Base-by-base conservation (phyloP, 1,140 invertebrate species). In the Drosophila serrata region DNA sequence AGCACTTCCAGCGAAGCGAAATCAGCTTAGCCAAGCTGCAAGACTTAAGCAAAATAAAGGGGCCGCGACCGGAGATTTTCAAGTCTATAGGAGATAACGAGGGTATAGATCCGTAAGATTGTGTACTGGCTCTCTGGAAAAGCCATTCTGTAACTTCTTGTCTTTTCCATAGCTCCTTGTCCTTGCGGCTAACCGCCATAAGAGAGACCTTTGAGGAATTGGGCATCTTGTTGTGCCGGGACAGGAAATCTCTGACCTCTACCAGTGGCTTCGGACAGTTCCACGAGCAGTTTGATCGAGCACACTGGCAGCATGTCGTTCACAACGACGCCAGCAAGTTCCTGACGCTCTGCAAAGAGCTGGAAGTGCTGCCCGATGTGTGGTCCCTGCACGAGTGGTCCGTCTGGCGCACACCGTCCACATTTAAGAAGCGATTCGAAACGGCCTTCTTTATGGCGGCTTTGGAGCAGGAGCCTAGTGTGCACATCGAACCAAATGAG, bases 131-230 rank as follows among this genome's bases (percentile, higher is more conserved):
- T 42, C 27, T 27, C 15, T 62, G 40, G 1, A 22, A 9, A 22
- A 6, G 19, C 7, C 29, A 17, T 42, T 13, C 37, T 8, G 6
- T 19, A 13, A 65, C 3, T 17, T 22, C 3, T 48, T 22, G 27
- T 29, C 12, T 39, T 59, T 64, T 64, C 64, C 27, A 39, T 94
- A 93, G 96, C 96, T 91, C 93, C 0, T 13, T 98, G 42, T 95
- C 96, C 4, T 93, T 98, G 57, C 94, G 97, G 72, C 96, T 99
- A 64, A 95, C 96, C 69, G 97, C 97, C 13, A 96, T 98, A 67
- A 94, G 98, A 75, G 98, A 99, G 93, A 97, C 97, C 27, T 99
- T 99, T 94, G 97, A 99, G 93, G 98, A 99, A 92, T 95, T 96
- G 75, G 97, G 97, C 3, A 93, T 98, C 53, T 93, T 98, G n/a